Conservation (phyloP, 2,113 vertebrate genomes). For the Synodontis membranacea region DNA sequence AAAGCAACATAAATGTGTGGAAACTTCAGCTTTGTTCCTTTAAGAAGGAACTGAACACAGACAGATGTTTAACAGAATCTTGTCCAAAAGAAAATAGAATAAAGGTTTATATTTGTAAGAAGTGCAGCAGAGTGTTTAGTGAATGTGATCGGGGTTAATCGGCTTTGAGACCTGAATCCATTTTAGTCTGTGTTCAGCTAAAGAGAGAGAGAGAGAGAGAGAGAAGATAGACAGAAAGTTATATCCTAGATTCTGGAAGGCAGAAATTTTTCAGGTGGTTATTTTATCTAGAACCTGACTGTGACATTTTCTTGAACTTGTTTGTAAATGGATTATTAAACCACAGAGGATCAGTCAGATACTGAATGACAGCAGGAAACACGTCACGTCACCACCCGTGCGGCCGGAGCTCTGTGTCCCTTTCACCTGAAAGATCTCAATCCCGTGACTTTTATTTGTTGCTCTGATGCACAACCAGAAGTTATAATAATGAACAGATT, state of each 20-base stretch:
- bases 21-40: not conserved
- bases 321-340: not conserved
- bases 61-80: too few relatives aligned
- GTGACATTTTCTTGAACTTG: not conserved
- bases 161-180: conserved; percentile 14
- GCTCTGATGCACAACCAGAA: not conserved
- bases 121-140: not conserved
- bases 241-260: not conserved
- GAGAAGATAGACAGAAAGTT: not conserved
- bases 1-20: not conserved
- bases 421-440: not conserved
- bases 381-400: not conserved
- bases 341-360: not conserved
- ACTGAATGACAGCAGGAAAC: not conserved
- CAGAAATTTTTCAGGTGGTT: not conserved
- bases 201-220: not conserved
- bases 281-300: not conserved
- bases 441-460: not conserved
- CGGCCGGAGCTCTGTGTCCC: not conserved
- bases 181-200: conserved; percentile 20
- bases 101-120: not conserved
- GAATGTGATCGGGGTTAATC: conserved; percentile 1
- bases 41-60: not conserved
- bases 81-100: not conserved
- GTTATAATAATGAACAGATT: not conserved